These are phyloP conservation scores for Timema podura DNA, from an alignment of 2,888 invertebrate genomes.

Conservation along the genomic window DNA sequence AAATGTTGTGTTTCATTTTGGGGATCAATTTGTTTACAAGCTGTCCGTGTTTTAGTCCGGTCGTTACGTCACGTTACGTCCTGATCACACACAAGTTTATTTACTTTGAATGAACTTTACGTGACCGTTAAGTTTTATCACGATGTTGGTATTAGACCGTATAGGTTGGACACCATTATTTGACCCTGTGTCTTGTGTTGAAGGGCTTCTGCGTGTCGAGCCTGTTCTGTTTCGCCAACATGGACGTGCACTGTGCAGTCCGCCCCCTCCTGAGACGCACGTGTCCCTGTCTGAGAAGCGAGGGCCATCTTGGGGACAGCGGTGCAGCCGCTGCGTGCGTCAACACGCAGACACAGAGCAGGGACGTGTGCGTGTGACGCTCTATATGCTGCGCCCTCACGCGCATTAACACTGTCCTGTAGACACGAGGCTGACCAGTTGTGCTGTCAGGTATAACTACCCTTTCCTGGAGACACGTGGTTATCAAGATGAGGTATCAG, in stretches of 20 bases:
- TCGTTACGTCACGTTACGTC: no score
- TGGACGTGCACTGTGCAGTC: constrained; percentile 60
- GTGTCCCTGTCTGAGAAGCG: constrained; percentile 36
- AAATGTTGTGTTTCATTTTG: no score
- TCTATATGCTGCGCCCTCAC: neutral
- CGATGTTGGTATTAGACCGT: no score
- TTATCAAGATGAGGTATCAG: no score
- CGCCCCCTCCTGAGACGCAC: constrained; percentile 47
- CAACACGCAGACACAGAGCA: constrained; percentile 21
- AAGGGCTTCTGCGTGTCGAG: constrained; percentile 68
- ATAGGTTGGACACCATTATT: no score
- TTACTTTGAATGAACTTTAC: no score
- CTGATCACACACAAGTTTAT: no score
- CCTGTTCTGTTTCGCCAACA: constrained; percentile 71
- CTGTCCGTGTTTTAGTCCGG: no score
- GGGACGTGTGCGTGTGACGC: constrained; percentile 25
- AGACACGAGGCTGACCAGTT: neutral
- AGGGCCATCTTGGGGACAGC: constrained; percentile 9
- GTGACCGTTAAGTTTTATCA: no score
- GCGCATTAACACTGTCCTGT: neutral
- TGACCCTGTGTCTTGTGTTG: constrained; percentile 31
- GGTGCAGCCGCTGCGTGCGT: constrained; percentile 1
- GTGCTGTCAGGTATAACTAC: no score
- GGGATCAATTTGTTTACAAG: no score
- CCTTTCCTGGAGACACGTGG: no score